phyloP scores from a whole-genome alignment of 2,113 vertebrate genomes.

The Indri indri region DNA sequence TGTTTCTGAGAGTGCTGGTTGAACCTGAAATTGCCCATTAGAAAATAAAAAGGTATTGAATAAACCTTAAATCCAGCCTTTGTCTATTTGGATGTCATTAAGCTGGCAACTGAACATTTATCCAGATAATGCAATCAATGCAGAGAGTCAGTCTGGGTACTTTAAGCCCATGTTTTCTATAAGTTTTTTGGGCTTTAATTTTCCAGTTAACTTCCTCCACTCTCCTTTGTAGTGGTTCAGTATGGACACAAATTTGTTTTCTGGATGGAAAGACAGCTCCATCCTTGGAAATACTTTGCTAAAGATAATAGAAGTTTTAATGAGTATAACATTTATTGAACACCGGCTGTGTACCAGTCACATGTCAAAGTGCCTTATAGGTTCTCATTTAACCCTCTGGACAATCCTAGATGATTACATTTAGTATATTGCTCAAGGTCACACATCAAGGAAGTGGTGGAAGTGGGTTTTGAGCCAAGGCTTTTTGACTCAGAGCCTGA shows the following conservation, averaged over 20 bases:
- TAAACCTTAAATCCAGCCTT: slow-evolving; percentile 1
- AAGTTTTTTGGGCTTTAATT: background rate
- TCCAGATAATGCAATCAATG: background rate
- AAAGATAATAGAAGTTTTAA: background rate
- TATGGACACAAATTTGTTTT: background rate
- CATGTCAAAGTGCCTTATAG: background rate
- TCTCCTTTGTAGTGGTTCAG: background rate
- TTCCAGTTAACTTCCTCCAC: background rate
- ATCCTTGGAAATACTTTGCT: background rate
- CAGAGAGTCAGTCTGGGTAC: background rate
- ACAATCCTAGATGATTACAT: background rate
- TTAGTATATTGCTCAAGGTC: background rate
- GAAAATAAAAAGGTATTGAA: background rate
- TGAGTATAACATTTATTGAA: background rate
- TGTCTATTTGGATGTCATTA: slow-evolving; percentile 15
- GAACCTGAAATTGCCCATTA: background rate
- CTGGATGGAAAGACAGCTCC: background rate
- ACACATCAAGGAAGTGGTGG: background rate
- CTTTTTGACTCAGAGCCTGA: background rate
- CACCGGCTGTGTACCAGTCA: background rate
- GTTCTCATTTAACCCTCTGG: background rate
- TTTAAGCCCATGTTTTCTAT: background rate
- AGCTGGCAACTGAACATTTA: background rate
- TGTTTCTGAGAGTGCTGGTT: background rate
- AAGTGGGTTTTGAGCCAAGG: background rate